Evolutionary conservation across 1,140 invertebrate genomes (phyloP).

Genomic region (Papilio aristodemus): DNA sequence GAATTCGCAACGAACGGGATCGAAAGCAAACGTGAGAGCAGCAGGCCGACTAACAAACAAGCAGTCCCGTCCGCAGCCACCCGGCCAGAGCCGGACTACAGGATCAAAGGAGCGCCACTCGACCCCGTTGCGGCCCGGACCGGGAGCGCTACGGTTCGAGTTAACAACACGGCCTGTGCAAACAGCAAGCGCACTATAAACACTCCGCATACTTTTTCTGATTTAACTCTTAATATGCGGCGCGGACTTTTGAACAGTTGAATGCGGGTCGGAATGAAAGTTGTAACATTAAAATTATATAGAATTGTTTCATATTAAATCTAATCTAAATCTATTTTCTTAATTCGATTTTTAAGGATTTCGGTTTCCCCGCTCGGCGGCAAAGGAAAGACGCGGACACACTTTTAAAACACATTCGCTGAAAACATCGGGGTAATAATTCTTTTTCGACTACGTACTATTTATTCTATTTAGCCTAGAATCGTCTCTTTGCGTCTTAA

Average conservation of each 20-base stretch:
- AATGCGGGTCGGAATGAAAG: background rate
- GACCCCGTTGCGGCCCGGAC: conserved; percentile 10
- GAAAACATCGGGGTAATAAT: too few species aligned
- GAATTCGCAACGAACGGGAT: conserved; percentile 25
- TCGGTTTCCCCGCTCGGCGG: too few species aligned
- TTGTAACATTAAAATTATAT: background rate
- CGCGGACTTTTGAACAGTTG: background rate
- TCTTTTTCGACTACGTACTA: too few species aligned
- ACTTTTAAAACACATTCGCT: too few species aligned
- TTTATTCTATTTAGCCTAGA: too few species aligned
- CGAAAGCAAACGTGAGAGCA: conserved; percentile 15
- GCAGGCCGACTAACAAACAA: background rate
- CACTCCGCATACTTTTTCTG: conserved; percentile 14
- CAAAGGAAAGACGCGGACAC: too few species aligned
- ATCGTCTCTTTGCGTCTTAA: too few species aligned
- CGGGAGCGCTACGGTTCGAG: conserved; percentile 7
- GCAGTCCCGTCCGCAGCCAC: background rate
- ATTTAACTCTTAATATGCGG: background rate
- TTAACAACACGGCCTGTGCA: conserved; percentile 7
- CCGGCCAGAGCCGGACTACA: background rate
- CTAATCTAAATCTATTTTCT: too few species aligned
- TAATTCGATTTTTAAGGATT: too few species aligned
- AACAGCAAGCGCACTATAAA: conserved; percentile 15
- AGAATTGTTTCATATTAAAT: background rate
- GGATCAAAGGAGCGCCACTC: conserved; percentile 14